Evolutionary conservation across 2,888 invertebrate genomes (phyloP), one percentile per base, ranked within the genome.

Genomic region (Leptogaster cylindrica): DNA sequence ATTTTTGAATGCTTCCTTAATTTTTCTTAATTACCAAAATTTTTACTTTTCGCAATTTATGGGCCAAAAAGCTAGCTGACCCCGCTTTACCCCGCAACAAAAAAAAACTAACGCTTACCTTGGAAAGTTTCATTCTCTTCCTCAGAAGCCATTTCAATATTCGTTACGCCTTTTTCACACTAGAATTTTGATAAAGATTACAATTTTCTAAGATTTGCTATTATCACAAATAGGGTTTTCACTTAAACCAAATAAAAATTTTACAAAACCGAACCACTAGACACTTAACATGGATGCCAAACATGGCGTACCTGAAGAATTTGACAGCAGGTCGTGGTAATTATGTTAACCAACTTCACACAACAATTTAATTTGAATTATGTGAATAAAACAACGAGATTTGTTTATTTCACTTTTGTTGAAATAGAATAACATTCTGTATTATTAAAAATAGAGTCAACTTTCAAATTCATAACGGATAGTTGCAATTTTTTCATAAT

Each of bases 91-190:
- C 8, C 7, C 8, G 8, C 10, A 31, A 8, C 10, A 31, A 31
- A 31, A 8, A 8, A 31, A 8, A 31, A 51, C 16, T 10, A 44
- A 61, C 44, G 61, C 63, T 63, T 44, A 61, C 61, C 61, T 27
- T 61, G 25, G 27, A 63, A 46, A 28, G 44, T 46, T 31, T 46
- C 63, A 63, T 28, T 63, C 39, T 65, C 65, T 12, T 65, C 65
- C n/a, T 65, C 65, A n/a, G 65, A 65, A 25, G 65, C 50, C 65
- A 65, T 65, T 23, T 27, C 16, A 8, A 16, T 8, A 41, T 16
- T n/a, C 12, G 3, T 28, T 61, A 41, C 41, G 12, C 12, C 33
- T 27, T 61, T 44, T n/a, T 23, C 20, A 12, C 16, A 39, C 8
- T 28, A 51, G 16, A 51, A 27, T 14, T 0, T 12, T 46, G 44